Base-by-base conservation (phyloP, 2,797 vertebrate species). In the Cirrhinus molitorella region DNA sequence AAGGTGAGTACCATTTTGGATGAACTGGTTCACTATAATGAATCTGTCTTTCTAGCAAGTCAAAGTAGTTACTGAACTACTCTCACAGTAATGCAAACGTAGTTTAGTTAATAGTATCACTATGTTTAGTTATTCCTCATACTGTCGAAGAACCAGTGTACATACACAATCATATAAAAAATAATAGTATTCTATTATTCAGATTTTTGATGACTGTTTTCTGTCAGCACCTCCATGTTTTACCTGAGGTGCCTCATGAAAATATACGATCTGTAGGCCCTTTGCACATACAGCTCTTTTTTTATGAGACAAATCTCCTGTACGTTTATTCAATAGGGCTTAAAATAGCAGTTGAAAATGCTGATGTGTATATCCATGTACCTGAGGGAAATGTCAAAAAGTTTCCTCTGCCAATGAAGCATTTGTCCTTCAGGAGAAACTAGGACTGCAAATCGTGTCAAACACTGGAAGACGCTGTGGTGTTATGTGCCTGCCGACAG, bases 401-500 rank as follows among this genome's bases (percentile, higher is more conserved):
- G 70, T 81, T 81, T 73, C 43, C 43, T 40, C 10, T 73, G 43
- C 80, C 70, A 80, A 55, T 51, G 40, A 81, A 55, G 40, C 37
- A 49, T 55, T 82, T 82, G 74, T 85, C 80, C 80, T 85, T 85
- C 84, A 82, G 63, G 25, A 75, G 37, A 81, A 75, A 79, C 47
- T 77, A 74, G 76, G 68, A 73, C 79, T 75, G 61, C n/a, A 85
- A 75, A 83, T 83, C 49, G 61, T 83, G 80, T 81, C 70, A 73
- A 47, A 73, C 28, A 16, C 55, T 28, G 61, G 40, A 75, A 84
- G 73, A 81, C n/a, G 51, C 5, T 45, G 59, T 57, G 49, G 71
- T 47, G 57, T 71, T 57, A 86, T 75, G 13, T 70, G 77, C 57
- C 61, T 40, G 61, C 68, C 51, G 57, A 17, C 84, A 53, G 40